Evolutionary conservation across 1,140 invertebrate genomes (phyloP).

Genomic region (Pseudachorutes palmiensis): DNA sequence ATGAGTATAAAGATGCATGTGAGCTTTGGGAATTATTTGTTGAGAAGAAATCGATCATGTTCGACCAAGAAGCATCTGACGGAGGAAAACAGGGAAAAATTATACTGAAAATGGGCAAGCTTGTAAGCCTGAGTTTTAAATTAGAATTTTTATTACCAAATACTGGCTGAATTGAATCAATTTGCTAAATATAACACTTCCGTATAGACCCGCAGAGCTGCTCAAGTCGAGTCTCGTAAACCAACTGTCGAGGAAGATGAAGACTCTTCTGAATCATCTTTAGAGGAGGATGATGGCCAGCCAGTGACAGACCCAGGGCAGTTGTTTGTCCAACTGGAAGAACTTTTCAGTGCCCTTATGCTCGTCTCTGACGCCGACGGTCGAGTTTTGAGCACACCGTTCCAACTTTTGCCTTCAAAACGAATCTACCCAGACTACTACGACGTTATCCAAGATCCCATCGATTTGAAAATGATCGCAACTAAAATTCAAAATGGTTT

Average conservation of each 20-base stretch:
- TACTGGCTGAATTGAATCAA: no score
- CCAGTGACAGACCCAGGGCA: slow-evolving; percentile 33
- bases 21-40: slow-evolving; percentile 80
- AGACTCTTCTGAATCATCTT: slow-evolving; percentile 61
- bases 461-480: slow-evolving; percentile 89
- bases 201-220: slow-evolving; percentile 44
- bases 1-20: slow-evolving; percentile 83
- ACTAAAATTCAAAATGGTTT: slow-evolving; percentile 75
- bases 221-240: slow-evolving; percentile 42
- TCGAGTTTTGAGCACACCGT: slow-evolving; percentile 69
- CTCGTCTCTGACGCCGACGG: slow-evolving; percentile 68
- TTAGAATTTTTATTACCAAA: no score
- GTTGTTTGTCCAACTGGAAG: slow-evolving; percentile 59
- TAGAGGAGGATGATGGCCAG: slow-evolving; percentile 54
- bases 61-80: slow-evolving; percentile 45
- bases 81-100: slow-evolving; percentile 52
- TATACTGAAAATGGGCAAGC: slow-evolving; percentile 50
- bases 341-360: slow-evolving; percentile 74
- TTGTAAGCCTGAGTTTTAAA: no score
- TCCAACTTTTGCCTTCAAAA: slow-evolving; percentile 83
- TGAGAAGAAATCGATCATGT: slow-evolving; percentile 48
- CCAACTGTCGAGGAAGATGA: slow-evolving; percentile 46
- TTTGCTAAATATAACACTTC: slow-evolving; percentile 4
- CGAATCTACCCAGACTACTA: slow-evolving; percentile 95
- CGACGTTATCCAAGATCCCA: slow-evolving; percentile 86